Evolutionary conservation across 2,797 vertebrate genomes (phyloP), one percentile per base, ranked within the genome.

Genomic region (Australoheros facetus): DNA sequence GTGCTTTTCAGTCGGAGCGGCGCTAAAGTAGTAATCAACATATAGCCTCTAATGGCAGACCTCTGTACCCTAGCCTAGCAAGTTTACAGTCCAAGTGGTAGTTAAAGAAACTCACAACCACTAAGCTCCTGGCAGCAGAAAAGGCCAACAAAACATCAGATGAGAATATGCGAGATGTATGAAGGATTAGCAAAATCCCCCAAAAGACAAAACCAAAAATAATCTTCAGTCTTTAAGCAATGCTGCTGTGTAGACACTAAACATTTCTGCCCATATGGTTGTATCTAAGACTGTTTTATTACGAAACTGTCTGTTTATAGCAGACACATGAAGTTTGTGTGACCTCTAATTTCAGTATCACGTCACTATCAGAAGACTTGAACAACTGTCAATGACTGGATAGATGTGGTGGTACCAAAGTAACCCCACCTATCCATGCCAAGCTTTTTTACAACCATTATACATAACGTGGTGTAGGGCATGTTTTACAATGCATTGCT

Each of bases 21-120:
- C 60, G 56, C 86, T 57, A 71, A 79, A 76, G 77, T 57, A 88
- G 51, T 84, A 83, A 91, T 91, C 82, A 88, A 84, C 84, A 12
- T 88, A 80, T 62, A 60, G 88, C 83, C 75, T 81, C 71, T 87
- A 90, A 93, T 87, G 59, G 78, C 76, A 89, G 81, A 83, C 60
- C 62, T 85, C 60, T 79, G 60, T 51, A 78, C 79, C 71, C 83
- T 56, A 83, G 75, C 26, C 56, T 53, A 17, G 75, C 56, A 73
- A 59, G 72, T 87, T 81, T 82, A 81, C 71, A 62, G 77, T 54
- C 71, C 77, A 88, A 87, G 79, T 83, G 73, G 85, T 73, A 77
- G 75, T 87, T 87, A 51, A 73, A 75, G 81, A 71, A 90, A 87
- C 84, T 80, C 34, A 60, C 71, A 80, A 73, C 75, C 53, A 53